A percentile compares a stretch with the other conserved stretches of the same genome.
Evolutionary conservation across 2,888 invertebrate genomes (phyloP).

Genomic region (Himalopsyche japonica): DNA sequence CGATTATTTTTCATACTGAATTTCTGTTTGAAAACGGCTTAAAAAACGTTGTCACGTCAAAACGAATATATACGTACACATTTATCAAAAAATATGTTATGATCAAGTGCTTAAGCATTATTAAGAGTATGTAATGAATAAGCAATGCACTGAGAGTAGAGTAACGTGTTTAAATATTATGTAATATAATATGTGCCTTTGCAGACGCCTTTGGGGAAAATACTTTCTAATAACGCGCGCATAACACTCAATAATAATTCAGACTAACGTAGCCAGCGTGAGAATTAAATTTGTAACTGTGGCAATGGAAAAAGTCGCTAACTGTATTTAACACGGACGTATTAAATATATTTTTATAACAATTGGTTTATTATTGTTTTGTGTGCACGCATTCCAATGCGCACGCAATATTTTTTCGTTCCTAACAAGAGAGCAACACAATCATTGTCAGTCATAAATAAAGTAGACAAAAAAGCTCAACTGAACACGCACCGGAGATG

Average conservation of each 20-base stretch:
- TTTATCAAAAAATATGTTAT: too few relatives aligned
- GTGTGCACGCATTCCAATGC: constrained; percentile 2
- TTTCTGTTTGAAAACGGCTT: too few relatives aligned
- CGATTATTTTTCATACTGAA: too few relatives aligned
- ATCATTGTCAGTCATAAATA: neutral
- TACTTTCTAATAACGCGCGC: neutral
- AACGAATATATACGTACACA: too few relatives aligned
- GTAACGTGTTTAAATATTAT: neutral
- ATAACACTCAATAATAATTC: neutral
- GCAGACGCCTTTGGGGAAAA: neutral
- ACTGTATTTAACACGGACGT: neutral
- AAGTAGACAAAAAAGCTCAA: neutral
- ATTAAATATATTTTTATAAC: neutral
- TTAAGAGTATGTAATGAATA: neutral
- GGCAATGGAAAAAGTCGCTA: neutral
- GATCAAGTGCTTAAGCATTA: neutral
- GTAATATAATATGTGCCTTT: neutral
- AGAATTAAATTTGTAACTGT: neutral
- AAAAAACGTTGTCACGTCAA: too few relatives aligned
- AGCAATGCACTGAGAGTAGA: neutral
- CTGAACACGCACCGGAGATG: neutral
- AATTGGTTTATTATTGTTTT: neutral
- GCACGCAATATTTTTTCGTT: constrained; percentile 6
- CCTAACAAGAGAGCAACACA: neutral
- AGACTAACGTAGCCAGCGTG: neutral